Evolutionary conservation across 2,797 vertebrate genomes (phyloP).

Genomic region (Siniperca scherzeri): DNA sequence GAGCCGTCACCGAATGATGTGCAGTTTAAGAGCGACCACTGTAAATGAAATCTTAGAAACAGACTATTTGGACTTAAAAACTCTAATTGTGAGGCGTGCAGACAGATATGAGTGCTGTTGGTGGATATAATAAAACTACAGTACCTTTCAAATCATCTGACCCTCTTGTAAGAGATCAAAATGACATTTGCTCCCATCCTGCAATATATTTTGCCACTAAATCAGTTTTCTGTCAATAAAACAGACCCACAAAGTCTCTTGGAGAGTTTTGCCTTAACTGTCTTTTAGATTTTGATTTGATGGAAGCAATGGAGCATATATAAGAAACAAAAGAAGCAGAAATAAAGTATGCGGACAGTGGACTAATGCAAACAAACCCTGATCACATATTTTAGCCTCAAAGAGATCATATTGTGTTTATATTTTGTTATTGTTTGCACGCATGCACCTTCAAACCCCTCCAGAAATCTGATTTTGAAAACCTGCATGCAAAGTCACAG

Average conservation of each 20-base stretch:
- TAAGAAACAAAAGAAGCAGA: background rate
- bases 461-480: background rate
- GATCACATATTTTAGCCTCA: background rate
- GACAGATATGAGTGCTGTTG: background rate
- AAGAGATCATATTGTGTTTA: background rate
- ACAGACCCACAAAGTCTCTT: background rate
- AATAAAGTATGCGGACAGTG: fast-evolving
- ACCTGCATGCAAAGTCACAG: background rate
- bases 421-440: background rate
- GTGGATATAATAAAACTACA: background rate
- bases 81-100: background rate
- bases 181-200: background rate
- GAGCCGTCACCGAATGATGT: constrained; percentile 11
- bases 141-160: background rate
- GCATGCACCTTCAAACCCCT: background rate
- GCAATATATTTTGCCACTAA: background rate
- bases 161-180: background rate
- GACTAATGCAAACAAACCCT: background rate
- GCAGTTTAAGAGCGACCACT: constrained; percentile 36
- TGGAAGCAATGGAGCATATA: background rate
- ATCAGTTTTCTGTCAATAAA: background rate
- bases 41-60: constrained; percentile 30
- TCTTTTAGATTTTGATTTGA: background rate
- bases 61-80: constrained; percentile 14
- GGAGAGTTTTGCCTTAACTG: background rate